Conservation (phyloP, 2,888 invertebrate genomes). For the Pelosia muscerda region DNA sequence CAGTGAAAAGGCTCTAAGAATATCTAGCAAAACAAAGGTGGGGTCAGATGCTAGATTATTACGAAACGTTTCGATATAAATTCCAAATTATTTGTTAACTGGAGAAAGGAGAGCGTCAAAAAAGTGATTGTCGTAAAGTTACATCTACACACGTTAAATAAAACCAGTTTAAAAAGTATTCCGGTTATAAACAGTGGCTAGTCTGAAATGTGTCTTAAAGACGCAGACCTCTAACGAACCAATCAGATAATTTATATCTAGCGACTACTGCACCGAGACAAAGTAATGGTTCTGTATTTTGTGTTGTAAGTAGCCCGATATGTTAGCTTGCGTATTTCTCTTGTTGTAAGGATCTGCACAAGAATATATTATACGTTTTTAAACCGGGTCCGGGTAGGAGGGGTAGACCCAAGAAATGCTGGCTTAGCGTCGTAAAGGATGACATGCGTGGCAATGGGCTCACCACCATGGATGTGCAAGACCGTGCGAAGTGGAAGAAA, state of each 20-base stretch:
- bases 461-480: too few species aligned
- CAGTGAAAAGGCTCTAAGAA: not conserved
- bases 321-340: not conserved
- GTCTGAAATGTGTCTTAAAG: conserved; percentile 29
- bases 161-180: conserved; percentile 55
- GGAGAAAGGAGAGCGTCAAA: conserved; percentile 51
- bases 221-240: conserved; percentile 25
- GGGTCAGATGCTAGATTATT: not conserved
- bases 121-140: conserved; percentile 44
- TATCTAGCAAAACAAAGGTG: not conserved
- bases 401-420: too few species aligned
- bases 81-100: conserved; percentile 29
- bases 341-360: not conserved
- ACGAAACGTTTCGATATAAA: conserved; percentile 16
- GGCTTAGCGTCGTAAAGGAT: too few species aligned
- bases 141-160: conserved; percentile 41
- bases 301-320: not conserved
- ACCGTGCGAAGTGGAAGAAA: too few species aligned
- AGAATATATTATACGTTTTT: not conserved
- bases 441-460: too few species aligned
- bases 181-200: conserved; percentile 47
- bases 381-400: too few species aligned
- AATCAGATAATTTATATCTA: conserved; percentile 25
- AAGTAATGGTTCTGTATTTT: not conserved
- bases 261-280: not conserved